phyloP scores from a whole-genome alignment of 2,797 vertebrate species.

The Sebastiscus albofasciatus region DNA sequence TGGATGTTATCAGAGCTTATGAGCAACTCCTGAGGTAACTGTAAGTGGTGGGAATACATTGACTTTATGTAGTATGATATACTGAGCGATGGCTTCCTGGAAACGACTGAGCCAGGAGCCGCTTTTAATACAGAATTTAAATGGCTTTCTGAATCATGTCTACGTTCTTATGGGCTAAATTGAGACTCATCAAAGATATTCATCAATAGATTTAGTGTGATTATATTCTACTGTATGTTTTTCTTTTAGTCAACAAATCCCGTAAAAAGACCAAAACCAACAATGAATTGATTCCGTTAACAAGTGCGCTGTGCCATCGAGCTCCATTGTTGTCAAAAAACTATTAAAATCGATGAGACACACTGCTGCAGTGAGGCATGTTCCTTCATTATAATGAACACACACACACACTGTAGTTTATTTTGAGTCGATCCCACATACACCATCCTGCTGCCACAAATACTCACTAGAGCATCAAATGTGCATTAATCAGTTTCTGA shows the following conservation, averaged over 20 bases:
- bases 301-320: neutral
- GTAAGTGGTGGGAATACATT: slow-evolving; percentile 63
- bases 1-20: slow-evolving; percentile 50
- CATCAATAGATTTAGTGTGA: neutral
- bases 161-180: neutral
- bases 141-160: slow-evolving; percentile 16
- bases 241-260: neutral
- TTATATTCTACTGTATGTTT: neutral
- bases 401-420: neutral
- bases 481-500: neutral
- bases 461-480: neutral
- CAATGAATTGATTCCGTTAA: neutral
- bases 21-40: slow-evolving; percentile 39
- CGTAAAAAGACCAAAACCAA: neutral
- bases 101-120: slow-evolving; percentile 36
- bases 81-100: slow-evolving; percentile 46
- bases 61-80: slow-evolving; percentile 44
- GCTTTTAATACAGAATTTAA: slow-evolving; percentile 29
- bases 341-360: neutral
- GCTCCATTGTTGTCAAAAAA: neutral
- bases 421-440: neutral
- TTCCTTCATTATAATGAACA: neutral
- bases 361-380: neutral
- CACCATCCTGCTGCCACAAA: neutral
- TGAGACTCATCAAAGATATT: neutral